Evolutionary conservation across 2,797 vertebrate species (phyloP).

Genomic region (Limosa lapponica): DNA sequence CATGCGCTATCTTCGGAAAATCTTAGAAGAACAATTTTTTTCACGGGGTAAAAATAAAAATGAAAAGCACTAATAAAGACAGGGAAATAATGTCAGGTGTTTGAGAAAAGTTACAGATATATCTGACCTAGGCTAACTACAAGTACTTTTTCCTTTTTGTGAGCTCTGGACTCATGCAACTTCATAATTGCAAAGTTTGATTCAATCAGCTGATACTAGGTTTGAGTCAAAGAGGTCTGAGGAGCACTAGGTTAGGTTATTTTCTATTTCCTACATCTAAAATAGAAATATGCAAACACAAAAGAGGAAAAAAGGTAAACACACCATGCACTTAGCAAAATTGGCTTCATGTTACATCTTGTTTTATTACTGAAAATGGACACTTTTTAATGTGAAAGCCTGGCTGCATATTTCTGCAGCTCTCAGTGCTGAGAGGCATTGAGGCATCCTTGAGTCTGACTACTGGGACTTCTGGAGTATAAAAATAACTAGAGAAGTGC

Average conservation of each 20-base stretch:
- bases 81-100: not conserved
- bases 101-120: not conserved
- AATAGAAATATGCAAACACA: not conserved
- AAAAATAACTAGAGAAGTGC: constrained; percentile 19
- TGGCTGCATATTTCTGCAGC: not conserved
- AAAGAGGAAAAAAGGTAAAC: not conserved
- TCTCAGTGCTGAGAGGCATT: not conserved
- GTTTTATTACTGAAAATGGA: not conserved
- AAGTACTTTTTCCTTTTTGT: not conserved
- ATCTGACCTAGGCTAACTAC: not conserved
- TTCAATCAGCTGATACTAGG: not conserved
- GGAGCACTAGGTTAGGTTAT: not conserved
- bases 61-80: not conserved
- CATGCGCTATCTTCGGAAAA: not conserved
- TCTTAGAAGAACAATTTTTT: not conserved
- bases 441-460: not conserved
- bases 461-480: not conserved
- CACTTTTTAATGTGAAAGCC: not conserved
- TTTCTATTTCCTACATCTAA: not conserved
- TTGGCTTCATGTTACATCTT: not conserved
- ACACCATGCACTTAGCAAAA: not conserved
- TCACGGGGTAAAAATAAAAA: not conserved
- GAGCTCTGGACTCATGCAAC: not conserved
- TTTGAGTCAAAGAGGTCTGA: not conserved
- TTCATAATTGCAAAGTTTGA: not conserved